These are phyloP conservation scores for Xanthia togata DNA, from an alignment of 2,888 invertebrate species.

Conservation along the genomic window DNA sequence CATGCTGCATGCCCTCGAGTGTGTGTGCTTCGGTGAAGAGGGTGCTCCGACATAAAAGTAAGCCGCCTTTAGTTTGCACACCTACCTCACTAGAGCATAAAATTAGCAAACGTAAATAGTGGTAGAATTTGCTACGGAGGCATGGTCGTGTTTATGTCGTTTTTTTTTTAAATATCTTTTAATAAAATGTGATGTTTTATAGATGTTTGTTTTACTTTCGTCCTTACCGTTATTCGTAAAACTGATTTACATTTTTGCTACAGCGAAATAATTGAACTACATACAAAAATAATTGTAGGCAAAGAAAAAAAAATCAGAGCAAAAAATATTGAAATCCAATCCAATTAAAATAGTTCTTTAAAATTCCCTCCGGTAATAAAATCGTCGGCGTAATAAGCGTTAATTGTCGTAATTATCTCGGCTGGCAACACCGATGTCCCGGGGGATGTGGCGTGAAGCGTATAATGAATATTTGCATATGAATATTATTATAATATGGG, in stretches of 20 bases:
- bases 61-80: conserved; percentile 62
- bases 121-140: conserved; percentile 9
- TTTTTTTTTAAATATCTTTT: background rate
- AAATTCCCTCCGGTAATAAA: conserved; percentile 38
- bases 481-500: conserved; percentile 51
- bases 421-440: conserved; percentile 57
- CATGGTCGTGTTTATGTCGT: background rate
- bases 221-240: background rate
- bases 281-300: background rate
- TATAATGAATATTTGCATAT: conserved; percentile 60
- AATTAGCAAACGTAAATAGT: conserved; percentile 60
- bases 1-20: conserved; percentile 48
- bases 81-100: conserved; percentile 58
- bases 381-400: conserved; percentile 54
- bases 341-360: conserved; percentile 47
- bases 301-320: conserved; percentile 5
- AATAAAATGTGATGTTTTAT: background rate
- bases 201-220: no score
- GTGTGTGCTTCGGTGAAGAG: conserved; percentile 65
- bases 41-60: conserved; percentile 59
- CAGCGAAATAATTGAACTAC: background rate
- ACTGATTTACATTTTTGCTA: background rate
- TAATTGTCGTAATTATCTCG: conserved; percentile 64
- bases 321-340: conserved; percentile 28
- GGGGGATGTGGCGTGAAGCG: conserved; percentile 48